Base-by-base conservation (phyloP, 2,113 vertebrate species). In the Lophura nycthemera region DNA sequence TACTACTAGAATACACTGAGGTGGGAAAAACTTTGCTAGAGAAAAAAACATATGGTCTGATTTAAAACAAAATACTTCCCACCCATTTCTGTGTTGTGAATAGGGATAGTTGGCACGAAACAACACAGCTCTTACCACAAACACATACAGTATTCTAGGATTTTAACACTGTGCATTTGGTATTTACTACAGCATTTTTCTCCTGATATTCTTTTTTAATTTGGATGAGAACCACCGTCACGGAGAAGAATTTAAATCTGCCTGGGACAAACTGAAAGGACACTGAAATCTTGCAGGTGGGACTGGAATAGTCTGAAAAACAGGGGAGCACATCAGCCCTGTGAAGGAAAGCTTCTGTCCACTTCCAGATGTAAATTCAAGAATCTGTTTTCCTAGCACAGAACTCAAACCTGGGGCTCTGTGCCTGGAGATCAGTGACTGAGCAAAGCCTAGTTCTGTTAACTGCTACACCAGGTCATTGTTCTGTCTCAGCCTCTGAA, bases 181-280 rank as follows among this genome's bases (percentile, higher is more conserved):
- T 38, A 45, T 21, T 43, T 83, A 11, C 75, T 48, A 29, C 52
- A 70, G 36, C 10, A 59, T 19, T 72, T 67, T 71, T 50, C 22
- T 21, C 69, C 22, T 52, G 83, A 20, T 29, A 52, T 34, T 67
- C 25, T 43, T 38, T 32, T 45, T 66, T n/a, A 64, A 38, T 72
- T 90, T 1, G 0, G 7, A 11, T 64, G 43, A 86, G 63, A 78
- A 73, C 27, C 0, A 0, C 20, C 60, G 43, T 19, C 42, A 24
- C 1, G 18, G 43, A 57, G 61, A 90, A 78, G 7, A 24, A 52
- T 24, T 36, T 10, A 80, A 36, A 82, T 15, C 59, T 79, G 77
- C 54, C 66, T 29, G n/a, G 20, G 8, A 40, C 22, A n/a, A 78
- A 6, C 1, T 8, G 80, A 69, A 91, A 24, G 16, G 47, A 61